Conservation (phyloP, 2,888 invertebrate genomes). For the Venustoraphidia nigricollis region DNA sequence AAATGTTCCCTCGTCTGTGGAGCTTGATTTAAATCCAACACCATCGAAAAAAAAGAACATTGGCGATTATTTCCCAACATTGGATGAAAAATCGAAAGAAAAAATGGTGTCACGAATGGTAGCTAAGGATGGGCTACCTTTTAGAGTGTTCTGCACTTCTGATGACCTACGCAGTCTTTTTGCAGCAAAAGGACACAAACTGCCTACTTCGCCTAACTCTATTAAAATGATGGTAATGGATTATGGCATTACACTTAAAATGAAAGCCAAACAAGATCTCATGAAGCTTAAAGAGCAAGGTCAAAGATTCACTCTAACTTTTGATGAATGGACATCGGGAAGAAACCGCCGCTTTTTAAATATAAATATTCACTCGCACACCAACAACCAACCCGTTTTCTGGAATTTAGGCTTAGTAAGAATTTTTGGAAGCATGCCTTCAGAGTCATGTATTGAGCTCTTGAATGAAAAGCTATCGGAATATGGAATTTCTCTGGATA, state of each 20-base stretch:
- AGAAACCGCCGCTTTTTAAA: too few relatives aligned
- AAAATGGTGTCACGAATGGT: conserved; percentile 7
- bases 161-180: conserved; percentile 4
- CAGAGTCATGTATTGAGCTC: conserved; percentile 9
- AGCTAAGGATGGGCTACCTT: conserved; percentile 5
- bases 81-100: conserved; percentile 1
- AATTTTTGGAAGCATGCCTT: conserved; percentile 13
- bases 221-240: conserved; percentile 5
- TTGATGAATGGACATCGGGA: too few relatives aligned
- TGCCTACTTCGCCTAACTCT: conserved; percentile 1
- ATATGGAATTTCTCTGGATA: conserved; percentile 11
- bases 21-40: not conserved
- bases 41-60: not conserved
- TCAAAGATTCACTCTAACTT: too few relatives aligned
- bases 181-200: conserved; percentile 3
- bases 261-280: conserved; percentile 1
- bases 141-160: conserved; percentile 5
- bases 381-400: conserved; percentile 1
- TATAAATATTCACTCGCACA: too few relatives aligned
- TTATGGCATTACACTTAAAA: conserved; percentile 1
- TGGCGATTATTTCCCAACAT: conserved; percentile 2
- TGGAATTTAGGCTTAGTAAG: conserved; percentile 11
- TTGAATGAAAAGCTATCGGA: conserved; percentile 7
- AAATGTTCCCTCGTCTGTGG: not conserved
- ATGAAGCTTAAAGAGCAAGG: too few relatives aligned